Percentiles rank a stretch among this genome's conserved stretches.
These are phyloP conservation scores for Xenopus borealis DNA, from an alignment of 2,113 vertebrate species.

Conservation along the genomic window DNA sequence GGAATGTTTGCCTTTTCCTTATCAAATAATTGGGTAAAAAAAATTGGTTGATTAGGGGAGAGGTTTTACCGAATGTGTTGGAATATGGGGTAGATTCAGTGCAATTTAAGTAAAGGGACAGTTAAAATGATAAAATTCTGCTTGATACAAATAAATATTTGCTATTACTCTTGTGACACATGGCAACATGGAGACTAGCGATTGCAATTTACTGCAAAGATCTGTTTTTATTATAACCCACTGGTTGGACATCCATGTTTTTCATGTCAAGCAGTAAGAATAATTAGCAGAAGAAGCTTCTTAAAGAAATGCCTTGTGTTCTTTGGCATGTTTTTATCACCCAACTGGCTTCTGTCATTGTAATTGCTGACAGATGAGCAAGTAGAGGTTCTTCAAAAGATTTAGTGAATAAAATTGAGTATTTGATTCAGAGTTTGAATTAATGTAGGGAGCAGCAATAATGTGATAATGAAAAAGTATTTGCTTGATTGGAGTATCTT, in stretches of 20 bases:
- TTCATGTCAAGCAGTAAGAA: not conserved
- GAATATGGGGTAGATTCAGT: too few species aligned
- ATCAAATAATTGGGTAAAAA: too few species aligned
- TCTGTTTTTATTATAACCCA: not conserved
- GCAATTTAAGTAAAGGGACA: too few species aligned
- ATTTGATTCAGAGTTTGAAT: not conserved
- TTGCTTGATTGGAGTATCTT: not conserved
- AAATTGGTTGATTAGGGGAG: too few species aligned
- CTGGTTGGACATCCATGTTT: not conserved
- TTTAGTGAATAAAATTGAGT: not conserved
- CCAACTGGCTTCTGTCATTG: not conserved
- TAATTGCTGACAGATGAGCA: slow-evolving; percentile 14
- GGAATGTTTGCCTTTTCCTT: too few species aligned
- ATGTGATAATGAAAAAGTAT: not conserved
- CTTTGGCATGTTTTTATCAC: not conserved
- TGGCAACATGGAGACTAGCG: too few species aligned
- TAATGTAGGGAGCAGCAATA: not conserved
- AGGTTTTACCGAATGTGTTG: too few species aligned
- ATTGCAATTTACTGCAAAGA: too few species aligned
- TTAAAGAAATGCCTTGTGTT: not conserved
- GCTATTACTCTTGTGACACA: too few species aligned
- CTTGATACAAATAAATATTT: too few species aligned
- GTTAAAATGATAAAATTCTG: too few species aligned
- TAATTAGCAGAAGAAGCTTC: not conserved
- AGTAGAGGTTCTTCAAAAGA: not conserved